These are phyloP conservation scores for Oreochromis niloticus DNA, from an alignment of 2,113 vertebrate genomes.

Conservation along the genomic window DNA sequence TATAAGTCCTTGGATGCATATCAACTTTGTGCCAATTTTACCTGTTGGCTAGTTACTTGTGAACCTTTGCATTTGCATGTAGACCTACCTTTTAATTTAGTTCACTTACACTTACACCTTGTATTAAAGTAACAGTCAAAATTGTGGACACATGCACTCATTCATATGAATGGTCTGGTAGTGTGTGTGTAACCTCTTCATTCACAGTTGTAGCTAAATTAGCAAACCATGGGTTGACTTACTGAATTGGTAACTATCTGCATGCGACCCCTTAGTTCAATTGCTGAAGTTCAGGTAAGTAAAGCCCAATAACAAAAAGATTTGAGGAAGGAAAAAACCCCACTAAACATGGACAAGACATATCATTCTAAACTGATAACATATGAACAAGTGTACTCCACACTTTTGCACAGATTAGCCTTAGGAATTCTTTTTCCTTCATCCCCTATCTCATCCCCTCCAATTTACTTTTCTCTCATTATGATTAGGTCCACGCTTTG, in stretches of 20 bases:
- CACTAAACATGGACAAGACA: slow-evolving; percentile 32
- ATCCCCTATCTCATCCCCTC: neutral
- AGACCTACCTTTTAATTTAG: neutral
- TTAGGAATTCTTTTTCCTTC: neutral
- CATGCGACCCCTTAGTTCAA: neutral
- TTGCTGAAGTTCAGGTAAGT: too few species aligned
- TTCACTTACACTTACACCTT: neutral
- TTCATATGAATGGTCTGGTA: neutral
- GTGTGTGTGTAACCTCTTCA: neutral
- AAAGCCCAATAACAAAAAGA: too few species aligned
- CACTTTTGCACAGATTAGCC: neutral
- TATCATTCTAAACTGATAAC: too few species aligned
- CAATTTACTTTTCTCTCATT: neutral
- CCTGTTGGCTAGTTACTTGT: neutral
- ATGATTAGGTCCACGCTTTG: neutral
- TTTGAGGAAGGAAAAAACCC: neutral
- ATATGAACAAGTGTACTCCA: neutral
- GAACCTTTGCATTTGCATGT: neutral
- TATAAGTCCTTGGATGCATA: too few species aligned
- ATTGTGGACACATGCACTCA: neutral
- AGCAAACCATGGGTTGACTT: neutral
- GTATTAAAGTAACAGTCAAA: neutral
- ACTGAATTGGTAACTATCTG: neutral
- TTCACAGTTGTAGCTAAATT: neutral
- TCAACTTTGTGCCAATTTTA: too few species aligned